Evolutionary conservation across 2,797 vertebrate genomes (phyloP), one percentile per base, ranked within the genome.

Genomic region (Melopsittacus undulatus): DNA sequence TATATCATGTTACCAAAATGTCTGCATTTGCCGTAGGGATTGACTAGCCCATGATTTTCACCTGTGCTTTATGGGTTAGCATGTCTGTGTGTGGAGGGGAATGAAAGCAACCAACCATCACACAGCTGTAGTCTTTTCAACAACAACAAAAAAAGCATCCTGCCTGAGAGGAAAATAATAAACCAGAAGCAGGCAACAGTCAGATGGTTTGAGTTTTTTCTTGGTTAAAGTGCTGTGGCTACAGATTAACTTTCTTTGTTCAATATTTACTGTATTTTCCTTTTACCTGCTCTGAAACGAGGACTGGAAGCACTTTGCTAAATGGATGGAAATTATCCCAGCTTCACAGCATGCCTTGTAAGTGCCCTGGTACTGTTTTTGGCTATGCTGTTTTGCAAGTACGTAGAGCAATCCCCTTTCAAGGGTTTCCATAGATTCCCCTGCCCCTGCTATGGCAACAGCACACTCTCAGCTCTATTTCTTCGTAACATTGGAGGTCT

Each of bases 321-420:
- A 97, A 96, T 96, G 95, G 95, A 80, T 90, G 90, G 95, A 95
- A 95, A 97, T 97, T 84, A 96, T 83, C 67, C 68, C 54, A 43
- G 59, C 85, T 92, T 89, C 80, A 89, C 48, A 84, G 83, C 48
- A 0, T 80, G 90, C 52, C 90, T 68, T 77, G 45, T 94, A 87
- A 96, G 90, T 95, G 91, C 90, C 51, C 70, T 70, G 88, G 13
- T 87, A n/a, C 68, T 72, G 78, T 34, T 82, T 93, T 78, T 87
- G 68, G 72, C 42, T 29, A 4, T 36, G 75, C 40, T 95, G 78
- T 77, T 94, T 84, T 87, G 85, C 78, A 87, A 1, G 51, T 63
- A 59, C 80, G 45, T 17, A 76, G 26, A 95, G 92, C 73, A 84
- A 81, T 78, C 63, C 34, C 63, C 89, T 94, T 76, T 96, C 95